Evolutionary conservation across 2,888 invertebrate species (phyloP).

Genomic region (Mactromeris polynyma): DNA sequence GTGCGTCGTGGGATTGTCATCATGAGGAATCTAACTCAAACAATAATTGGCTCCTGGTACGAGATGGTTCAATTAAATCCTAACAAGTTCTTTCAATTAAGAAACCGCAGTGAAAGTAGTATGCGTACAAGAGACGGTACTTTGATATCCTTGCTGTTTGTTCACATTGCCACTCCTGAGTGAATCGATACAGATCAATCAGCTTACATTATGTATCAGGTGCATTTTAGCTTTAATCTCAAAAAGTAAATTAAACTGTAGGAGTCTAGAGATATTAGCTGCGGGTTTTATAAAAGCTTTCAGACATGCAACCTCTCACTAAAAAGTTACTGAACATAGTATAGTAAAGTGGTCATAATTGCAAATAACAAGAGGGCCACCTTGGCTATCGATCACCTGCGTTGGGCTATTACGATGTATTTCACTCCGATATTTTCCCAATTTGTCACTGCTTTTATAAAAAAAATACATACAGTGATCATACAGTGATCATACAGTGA

Average conservation of each 20-base stretch:
- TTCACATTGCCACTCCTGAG: not conserved
- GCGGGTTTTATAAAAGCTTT: not conserved
- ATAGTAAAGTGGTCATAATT: too few relatives aligned
- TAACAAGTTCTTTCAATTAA: not conserved
- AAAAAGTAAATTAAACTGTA: not conserved
- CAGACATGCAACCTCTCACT: too few relatives aligned
- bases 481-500: too few relatives aligned
- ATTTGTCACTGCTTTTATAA: too few relatives aligned
- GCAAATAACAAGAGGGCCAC: too few relatives aligned
- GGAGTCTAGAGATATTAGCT: not conserved
- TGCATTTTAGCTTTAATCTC: not conserved
- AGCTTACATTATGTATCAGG: not conserved
- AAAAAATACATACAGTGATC: too few relatives aligned
- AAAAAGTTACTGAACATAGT: too few relatives aligned
- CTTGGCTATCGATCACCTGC: too few relatives aligned
- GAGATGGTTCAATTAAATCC: not conserved
- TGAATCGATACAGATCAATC: not conserved
- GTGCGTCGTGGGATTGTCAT: too few relatives aligned
- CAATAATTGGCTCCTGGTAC: not conserved
- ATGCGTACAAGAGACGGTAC: not conserved
- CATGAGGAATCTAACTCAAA: too few relatives aligned
- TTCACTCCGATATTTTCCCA: too few relatives aligned
- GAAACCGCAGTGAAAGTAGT: not conserved
- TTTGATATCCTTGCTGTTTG: not conserved
- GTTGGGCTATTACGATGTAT: too few relatives aligned